phyloP scores from a whole-genome alignment of 2,888 invertebrate genomes.

The Fissipunctia ypsillon region DNA sequence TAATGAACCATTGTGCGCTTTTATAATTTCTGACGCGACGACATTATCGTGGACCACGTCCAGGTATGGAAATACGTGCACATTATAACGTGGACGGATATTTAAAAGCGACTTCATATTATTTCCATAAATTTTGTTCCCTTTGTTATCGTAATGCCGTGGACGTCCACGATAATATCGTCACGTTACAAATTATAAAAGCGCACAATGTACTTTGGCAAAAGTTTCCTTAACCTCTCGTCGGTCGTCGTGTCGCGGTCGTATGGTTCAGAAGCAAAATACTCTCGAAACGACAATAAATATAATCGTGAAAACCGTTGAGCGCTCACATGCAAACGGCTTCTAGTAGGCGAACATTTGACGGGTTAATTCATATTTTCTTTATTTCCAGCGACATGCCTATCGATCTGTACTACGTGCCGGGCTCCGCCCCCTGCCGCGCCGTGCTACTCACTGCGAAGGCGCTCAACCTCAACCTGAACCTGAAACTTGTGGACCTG shows the following conservation, averaged over 20 bases:
- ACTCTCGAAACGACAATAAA: too few relatives aligned
- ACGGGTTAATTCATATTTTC: neutral
- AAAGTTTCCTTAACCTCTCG: neutral
- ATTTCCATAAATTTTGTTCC: neutral
- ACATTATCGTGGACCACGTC: neutral
- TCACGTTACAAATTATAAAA: neutral
- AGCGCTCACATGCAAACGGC: too few relatives aligned
- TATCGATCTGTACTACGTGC: constrained; percentile 92
- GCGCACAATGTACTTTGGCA: neutral
- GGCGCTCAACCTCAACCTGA: constrained; percentile 92
- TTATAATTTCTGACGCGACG: neutral
- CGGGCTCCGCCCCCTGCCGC: constrained; percentile 92
- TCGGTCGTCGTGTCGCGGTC: too few relatives aligned
- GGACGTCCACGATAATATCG: neutral
- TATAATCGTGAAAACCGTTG: too few relatives aligned
- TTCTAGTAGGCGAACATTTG: too few relatives aligned
- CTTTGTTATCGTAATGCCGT: neutral
- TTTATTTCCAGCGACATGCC: constrained; percentile 78
- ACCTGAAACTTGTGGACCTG: constrained; percentile 91
- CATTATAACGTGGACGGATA: neutral
- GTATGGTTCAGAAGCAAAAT: too few relatives aligned
- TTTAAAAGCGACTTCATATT: neutral
- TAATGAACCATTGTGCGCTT: neutral
- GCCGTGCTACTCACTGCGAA: constrained; percentile 92
- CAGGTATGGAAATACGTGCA: neutral